Conservation (phyloP, 2,797 vertebrate genomes). For the Pseudochirops corinnae region DNA sequence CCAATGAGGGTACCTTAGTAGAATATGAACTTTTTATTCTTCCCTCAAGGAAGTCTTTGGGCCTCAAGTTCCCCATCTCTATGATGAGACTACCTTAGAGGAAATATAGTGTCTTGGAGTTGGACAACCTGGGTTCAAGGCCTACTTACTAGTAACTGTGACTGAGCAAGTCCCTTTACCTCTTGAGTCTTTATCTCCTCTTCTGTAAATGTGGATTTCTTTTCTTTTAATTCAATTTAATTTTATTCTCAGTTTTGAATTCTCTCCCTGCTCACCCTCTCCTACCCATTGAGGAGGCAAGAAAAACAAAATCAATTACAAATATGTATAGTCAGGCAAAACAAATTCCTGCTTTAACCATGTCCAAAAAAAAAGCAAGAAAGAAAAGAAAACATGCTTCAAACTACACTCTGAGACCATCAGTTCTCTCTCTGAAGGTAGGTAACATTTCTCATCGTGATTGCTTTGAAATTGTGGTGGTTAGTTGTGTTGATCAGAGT, state of each 20-base stretch:
- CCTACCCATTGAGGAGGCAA: background rate
- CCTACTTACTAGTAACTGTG: background rate
- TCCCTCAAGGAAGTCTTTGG: background rate
- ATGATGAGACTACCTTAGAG: background rate
- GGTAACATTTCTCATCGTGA: background rate
- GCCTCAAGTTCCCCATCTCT: background rate
- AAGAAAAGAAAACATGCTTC: background rate
- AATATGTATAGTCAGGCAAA: background rate
- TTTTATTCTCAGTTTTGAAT: background rate
- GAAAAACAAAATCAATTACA: background rate
- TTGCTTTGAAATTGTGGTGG: background rate
- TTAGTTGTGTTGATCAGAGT: background rate
- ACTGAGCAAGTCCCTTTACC: background rate
- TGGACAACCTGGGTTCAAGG: background rate
- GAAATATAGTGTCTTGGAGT: background rate
- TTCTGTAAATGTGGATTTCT: background rate
- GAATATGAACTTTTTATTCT: background rate
- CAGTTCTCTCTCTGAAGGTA: background rate
- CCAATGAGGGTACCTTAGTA: background rate
- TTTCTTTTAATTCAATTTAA: background rate
- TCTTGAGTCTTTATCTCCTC: background rate
- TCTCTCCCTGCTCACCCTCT: background rate
- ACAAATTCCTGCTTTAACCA: background rate
- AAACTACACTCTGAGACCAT: background rate
- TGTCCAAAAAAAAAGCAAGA: background rate